Conservation (phyloP, 2,888 invertebrate species). For the Prenolepis imparis region DNA sequence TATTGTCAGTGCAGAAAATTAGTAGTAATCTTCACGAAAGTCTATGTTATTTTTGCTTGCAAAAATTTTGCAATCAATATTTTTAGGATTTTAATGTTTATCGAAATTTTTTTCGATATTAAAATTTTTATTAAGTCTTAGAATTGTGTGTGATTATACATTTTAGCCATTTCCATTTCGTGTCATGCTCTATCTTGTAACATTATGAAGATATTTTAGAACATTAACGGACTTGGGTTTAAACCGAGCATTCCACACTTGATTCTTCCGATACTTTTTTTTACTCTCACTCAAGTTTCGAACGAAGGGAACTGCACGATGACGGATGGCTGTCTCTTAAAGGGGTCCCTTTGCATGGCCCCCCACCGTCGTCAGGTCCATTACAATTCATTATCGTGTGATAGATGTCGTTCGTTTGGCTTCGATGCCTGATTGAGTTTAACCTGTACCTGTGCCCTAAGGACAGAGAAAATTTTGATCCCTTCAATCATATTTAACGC, state of each 20-base stretch:
- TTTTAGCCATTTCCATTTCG: neutral
- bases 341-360: slow-evolving; percentile 69
- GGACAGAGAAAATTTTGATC: slow-evolving; percentile 64
- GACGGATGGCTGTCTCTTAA: slow-evolving; percentile 82
- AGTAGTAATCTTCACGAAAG: neutral
- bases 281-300: slow-evolving; percentile 50
- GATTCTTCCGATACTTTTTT: slow-evolving; percentile 26
- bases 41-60: neutral
- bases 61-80: slow-evolving; percentile 6
- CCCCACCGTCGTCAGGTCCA: slow-evolving; percentile 77
- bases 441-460: slow-evolving; percentile 67
- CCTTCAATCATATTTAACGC: slow-evolving; percentile 66
- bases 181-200: slow-evolving; percentile 18
- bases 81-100: neutral
- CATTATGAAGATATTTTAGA: neutral
- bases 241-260: slow-evolving; percentile 42
- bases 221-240: slow-evolving; percentile 33
- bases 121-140: neutral
- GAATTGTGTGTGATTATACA: neutral
- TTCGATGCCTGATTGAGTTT: slow-evolving; percentile 80
- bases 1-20: neutral
- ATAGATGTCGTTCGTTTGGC: slow-evolving; percentile 82
- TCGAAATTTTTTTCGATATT: neutral
- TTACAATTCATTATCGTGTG: slow-evolving; percentile 82
- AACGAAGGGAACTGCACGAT: slow-evolving; percentile 74